Conservation (phyloP, 2,888 invertebrate genomes). For the Caenorhabditis sp. region DNA sequence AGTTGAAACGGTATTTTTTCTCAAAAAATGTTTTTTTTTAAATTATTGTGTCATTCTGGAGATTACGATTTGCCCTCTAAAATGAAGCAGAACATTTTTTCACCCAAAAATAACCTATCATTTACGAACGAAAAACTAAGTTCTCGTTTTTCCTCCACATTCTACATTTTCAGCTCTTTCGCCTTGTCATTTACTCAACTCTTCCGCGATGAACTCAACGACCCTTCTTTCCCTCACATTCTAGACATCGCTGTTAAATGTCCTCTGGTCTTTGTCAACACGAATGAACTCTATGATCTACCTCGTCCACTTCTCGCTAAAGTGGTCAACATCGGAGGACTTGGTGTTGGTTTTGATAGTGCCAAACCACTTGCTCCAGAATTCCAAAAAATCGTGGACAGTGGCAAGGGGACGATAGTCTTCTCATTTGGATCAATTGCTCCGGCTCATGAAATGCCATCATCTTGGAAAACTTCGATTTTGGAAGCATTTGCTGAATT, state of each 20-base stretch:
- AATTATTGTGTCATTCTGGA: too few species aligned
- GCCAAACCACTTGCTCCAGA: slow-evolving; percentile 48
- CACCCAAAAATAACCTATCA: too few species aligned
- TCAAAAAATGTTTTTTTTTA: too few species aligned
- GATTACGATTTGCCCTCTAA: too few species aligned
- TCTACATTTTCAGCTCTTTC: slow-evolving; percentile 30
- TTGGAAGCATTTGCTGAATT: slow-evolving; percentile 49
- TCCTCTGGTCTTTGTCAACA: slow-evolving; percentile 56
- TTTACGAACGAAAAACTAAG: too few species aligned
- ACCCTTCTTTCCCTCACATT: slow-evolving; percentile 57
- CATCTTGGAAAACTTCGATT: slow-evolving; percentile 38
- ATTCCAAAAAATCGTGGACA: slow-evolving; percentile 36
- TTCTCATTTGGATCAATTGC: slow-evolving; percentile 60
- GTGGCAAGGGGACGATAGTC: slow-evolving; percentile 52
- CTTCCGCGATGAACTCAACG: slow-evolving; percentile 52
- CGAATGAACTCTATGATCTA: slow-evolving; percentile 59
- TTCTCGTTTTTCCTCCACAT: too few species aligned
- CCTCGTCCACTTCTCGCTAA: slow-evolving; percentile 59
- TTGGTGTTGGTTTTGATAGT: slow-evolving; percentile 54
- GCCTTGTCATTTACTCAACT: slow-evolving; percentile 42
- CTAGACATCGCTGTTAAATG: slow-evolving; percentile 46
- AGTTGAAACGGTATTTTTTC: too few species aligned
- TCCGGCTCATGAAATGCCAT: slow-evolving; percentile 44
- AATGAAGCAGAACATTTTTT: too few species aligned
- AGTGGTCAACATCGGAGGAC: slow-evolving; percentile 59